Base-by-base conservation (phyloP, 2,888 invertebrate species). In the Drosophila multiciliata region DNA sequence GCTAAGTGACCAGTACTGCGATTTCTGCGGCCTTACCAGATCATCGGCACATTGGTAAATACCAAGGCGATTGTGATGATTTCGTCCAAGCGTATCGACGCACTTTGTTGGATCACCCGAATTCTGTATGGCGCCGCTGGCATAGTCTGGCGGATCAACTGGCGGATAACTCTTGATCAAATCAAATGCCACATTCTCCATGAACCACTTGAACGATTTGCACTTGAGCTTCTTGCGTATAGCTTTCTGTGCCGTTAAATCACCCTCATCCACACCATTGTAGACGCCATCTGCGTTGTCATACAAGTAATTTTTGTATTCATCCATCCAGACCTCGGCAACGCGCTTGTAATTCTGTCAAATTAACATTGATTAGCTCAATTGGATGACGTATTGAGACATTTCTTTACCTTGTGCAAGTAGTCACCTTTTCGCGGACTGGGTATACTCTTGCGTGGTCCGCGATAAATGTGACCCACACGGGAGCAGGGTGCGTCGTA, bases 291-390 rank as follows among this genome's bases (percentile, higher is more conserved):
- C 97, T 11, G 96, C 94, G 6, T 98, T 94, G 74, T 94, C 93
- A 93, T 99, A 99, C 76, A 99, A 92, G 91, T 95, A 96, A 82
- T 98, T 95, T 6, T 97, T 97, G 92, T 98, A 99, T 90, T 99
- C 99, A 92, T 99, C 99, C 99, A 99, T 99, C 99, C 99, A 99
- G 5, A 99, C 99, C 89, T 98, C 98, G 0, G 99, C 98, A 0
- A 99, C 99, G 70, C 99, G 95, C 50, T 96, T 95, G 93, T 98
- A 98, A 93, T 99, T 99, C 97, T 97, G 61, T 0, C 62, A 57
- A 11, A 33, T 15, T 40, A 32, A 7, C 8, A 20, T n/a, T 23
- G 6, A 15, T 53, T 26, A 40, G 15, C 8, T 20, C 3, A 9
- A 11, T n/a, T n/a, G 23, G n/a, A 15, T 45, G 15, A n/a, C 52